Evolutionary conservation across 2,888 invertebrate genomes (phyloP).

Genomic region (Erynnis tages): DNA sequence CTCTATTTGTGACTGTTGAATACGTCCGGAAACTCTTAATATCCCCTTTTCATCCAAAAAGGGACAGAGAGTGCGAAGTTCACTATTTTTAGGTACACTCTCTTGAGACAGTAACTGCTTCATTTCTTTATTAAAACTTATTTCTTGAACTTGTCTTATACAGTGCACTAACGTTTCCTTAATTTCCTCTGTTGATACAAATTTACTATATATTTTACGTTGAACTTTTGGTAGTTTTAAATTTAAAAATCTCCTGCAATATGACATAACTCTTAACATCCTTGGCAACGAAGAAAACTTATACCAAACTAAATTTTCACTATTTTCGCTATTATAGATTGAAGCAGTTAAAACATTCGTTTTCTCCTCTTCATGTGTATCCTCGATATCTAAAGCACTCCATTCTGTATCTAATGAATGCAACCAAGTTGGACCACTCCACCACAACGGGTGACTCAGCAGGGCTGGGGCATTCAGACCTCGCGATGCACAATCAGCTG

Average conservation of each 20-base stretch:
- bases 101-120: background rate
- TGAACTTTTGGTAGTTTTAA: slow-evolving; percentile 5
- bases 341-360: no score
- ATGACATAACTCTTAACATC: slow-evolving; percentile 29
- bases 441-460: no score
- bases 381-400: no score
- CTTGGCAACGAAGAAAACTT: slow-evolving; percentile 27
- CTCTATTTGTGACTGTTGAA: slow-evolving; percentile 26
- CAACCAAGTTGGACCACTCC: no score
- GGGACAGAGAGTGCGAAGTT: slow-evolving; percentile 25
- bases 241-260: slow-evolving; percentile 28
- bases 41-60: slow-evolving; percentile 32
- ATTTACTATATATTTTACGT: background rate
- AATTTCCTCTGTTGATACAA: slow-evolving; percentile 24
- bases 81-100: slow-evolving; percentile 7
- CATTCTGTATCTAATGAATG: no score
- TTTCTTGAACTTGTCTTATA: slow-evolving; percentile 12
- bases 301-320: slow-evolving; percentile 10
- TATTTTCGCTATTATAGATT: no score
- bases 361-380: no score
- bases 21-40: slow-evolving; percentile 36
- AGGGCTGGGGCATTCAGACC: no score
- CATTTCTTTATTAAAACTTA: background rate
- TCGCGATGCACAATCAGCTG: no score
- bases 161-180: background rate